Percentiles rank a stretch among this genome's conserved stretches.
These are phyloP conservation scores for Cherax destructor DNA, from an alignment of 1,140 invertebrate genomes.

Conservation along the genomic window DNA sequence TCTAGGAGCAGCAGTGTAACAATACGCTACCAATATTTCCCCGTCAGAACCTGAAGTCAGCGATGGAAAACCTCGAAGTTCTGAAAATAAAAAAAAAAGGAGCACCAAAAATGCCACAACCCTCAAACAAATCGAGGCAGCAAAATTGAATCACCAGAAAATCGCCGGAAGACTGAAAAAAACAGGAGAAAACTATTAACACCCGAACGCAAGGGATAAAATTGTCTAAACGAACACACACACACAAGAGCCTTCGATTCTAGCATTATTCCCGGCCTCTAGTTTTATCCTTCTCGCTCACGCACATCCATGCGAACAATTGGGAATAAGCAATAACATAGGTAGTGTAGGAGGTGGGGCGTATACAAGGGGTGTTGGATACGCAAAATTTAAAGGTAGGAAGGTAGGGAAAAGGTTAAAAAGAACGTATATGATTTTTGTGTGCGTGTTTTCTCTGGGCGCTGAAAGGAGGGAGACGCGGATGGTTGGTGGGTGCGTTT, in stretches of 20 bases:
- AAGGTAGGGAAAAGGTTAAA: not conserved
- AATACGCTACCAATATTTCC: not conserved
- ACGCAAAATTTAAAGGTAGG: too few relatives aligned
- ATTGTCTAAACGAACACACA: constrained; percentile 22
- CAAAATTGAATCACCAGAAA: constrained; percentile 55
- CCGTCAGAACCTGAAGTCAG: not conserved
- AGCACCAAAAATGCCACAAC: constrained; percentile 13
- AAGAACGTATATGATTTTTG: too few relatives aligned
- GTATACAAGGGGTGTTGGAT: too few relatives aligned
- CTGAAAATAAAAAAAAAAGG: constrained; percentile 24
- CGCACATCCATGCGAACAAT: not conserved
- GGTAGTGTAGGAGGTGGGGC: not conserved
- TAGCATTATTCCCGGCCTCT: not conserved
- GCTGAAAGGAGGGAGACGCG: too few relatives aligned
- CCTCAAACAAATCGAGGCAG: constrained; percentile 51
- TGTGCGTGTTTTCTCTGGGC: too few relatives aligned
- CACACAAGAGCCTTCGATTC: not conserved
- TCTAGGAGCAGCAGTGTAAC: not conserved
- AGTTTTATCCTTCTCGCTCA: not conserved
- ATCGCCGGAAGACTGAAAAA: constrained; percentile 47
- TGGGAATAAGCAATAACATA: not conserved
- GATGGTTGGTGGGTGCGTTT: too few relatives aligned
- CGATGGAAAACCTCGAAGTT: not conserved
- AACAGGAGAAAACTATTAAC: constrained; percentile 53
- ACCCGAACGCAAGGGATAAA: constrained; percentile 26